Percentiles rank a stretch among this genome's conserved stretches.
These are phyloP conservation scores for Berghia stephanieae DNA, from an alignment of 1,140 invertebrate species.

Conservation along the genomic window DNA sequence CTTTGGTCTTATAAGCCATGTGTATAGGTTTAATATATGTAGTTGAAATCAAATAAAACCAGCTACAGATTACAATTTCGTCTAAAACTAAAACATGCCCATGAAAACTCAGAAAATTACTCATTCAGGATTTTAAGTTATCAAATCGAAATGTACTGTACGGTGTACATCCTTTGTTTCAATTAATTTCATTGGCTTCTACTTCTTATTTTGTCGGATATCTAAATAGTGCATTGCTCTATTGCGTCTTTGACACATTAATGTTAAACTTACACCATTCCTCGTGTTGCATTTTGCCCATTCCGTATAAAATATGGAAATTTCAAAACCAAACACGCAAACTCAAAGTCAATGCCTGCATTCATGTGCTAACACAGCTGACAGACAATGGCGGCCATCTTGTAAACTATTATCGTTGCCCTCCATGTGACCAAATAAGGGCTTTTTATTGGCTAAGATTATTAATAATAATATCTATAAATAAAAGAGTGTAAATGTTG, in stretches of 20 bases:
- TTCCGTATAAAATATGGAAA: background rate
- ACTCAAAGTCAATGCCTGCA: no score
- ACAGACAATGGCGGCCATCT: conserved; percentile 49
- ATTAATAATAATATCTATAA: background rate
- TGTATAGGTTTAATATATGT: no score
- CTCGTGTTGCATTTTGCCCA: background rate
- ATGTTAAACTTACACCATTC: background rate
- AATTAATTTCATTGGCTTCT: no score
- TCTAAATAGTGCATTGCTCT: background rate
- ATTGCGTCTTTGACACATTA: background rate
- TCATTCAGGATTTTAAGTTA: no score
- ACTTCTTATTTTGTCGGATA: background rate
- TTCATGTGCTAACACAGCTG: background rate
- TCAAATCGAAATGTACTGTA: no score
- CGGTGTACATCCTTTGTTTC: no score
- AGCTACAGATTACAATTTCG: no score
- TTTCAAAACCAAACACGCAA: background rate
- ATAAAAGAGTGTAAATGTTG: no score
- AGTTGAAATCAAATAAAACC: no score
- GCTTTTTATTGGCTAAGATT: conserved; percentile 31
- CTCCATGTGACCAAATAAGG: conserved; percentile 47
- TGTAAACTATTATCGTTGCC: conserved; percentile 61
- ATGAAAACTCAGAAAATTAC: no score
- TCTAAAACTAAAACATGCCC: no score
- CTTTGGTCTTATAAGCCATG: no score